These are phyloP conservation scores for Orbicella faveolata DNA, from an alignment of 64 coral and sea anemone species.

Conservation along the genomic window DNA sequence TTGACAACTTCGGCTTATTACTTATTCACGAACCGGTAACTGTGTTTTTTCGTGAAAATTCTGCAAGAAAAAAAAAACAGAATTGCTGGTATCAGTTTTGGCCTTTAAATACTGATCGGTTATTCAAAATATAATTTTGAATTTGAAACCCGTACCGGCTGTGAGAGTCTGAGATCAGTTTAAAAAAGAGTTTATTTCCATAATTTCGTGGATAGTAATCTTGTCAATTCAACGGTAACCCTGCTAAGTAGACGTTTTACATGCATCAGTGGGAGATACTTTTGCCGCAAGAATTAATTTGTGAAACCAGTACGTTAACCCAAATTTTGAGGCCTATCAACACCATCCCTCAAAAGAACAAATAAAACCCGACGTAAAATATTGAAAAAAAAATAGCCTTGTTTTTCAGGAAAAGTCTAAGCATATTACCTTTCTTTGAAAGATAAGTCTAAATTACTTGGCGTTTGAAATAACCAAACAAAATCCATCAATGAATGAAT, in stretches of 20 bases:
- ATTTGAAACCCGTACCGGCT: too few species aligned
- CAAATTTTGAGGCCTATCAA: background rate
- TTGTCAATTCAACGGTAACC: background rate
- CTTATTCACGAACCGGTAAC: background rate
- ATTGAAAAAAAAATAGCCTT: too few species aligned
- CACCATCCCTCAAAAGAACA: background rate
- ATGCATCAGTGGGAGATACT: background rate
- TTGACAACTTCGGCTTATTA: background rate
- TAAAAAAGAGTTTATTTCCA: background rate
- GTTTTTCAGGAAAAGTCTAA: too few species aligned
- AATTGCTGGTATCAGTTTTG: background rate
- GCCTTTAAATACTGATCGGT: background rate
- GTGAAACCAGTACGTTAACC: background rate
- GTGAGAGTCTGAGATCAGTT: background rate
- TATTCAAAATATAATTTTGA: background rate
- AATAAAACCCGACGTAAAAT: too few species aligned
- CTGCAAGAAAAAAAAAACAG: constrained; percentile 2
- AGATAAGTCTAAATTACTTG: too few species aligned
- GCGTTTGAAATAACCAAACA: too few species aligned
- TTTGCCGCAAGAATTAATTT: background rate
- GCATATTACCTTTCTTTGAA: too few species aligned
- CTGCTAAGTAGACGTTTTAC: background rate
- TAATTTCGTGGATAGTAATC: background rate
- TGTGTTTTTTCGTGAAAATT: background rate
- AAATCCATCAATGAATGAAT: too few species aligned